Conservation (phyloP, 2,888 invertebrate genomes). For the Fabriciana adippe region DNA sequence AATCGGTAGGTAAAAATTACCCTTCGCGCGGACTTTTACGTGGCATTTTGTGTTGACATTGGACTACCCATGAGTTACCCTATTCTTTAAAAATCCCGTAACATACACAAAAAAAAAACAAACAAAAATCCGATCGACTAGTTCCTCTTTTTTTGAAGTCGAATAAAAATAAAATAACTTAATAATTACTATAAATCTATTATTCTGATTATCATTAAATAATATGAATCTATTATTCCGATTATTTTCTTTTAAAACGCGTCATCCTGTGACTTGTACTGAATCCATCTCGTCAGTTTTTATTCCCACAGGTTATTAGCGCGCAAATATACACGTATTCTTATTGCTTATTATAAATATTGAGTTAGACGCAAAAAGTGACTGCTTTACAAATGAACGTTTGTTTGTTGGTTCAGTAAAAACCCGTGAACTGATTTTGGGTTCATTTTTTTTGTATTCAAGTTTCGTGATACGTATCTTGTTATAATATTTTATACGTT, state of each 20-base stretch:
- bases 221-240: background rate
- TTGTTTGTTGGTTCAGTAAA: slow-evolving; percentile 5
- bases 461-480: background rate
- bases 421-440: background rate
- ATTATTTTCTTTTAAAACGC: background rate
- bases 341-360: slow-evolving; percentile 22
- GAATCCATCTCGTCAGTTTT: slow-evolving; percentile 20
- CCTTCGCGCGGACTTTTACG: too few relatives aligned
- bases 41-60: too few relatives aligned
- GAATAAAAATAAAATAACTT: too few relatives aligned
- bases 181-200: too few relatives aligned
- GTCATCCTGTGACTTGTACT: slow-evolving; percentile 8
- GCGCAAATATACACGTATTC: slow-evolving; percentile 28
- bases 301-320: slow-evolving; percentile 32
- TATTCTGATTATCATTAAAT: background rate
- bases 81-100: too few relatives aligned
- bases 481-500: background rate
- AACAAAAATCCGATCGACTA: too few relatives aligned
- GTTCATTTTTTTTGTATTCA: background rate
- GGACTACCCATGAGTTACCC: too few relatives aligned
- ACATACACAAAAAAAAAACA: too few relatives aligned
- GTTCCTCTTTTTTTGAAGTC: too few relatives aligned
- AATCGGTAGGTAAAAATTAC: too few relatives aligned
- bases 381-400: background rate
- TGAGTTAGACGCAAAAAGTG: slow-evolving; percentile 13